Evolutionary conservation across 2,888 invertebrate genomes (phyloP).

Genomic region (Noctua janthe): DNA sequence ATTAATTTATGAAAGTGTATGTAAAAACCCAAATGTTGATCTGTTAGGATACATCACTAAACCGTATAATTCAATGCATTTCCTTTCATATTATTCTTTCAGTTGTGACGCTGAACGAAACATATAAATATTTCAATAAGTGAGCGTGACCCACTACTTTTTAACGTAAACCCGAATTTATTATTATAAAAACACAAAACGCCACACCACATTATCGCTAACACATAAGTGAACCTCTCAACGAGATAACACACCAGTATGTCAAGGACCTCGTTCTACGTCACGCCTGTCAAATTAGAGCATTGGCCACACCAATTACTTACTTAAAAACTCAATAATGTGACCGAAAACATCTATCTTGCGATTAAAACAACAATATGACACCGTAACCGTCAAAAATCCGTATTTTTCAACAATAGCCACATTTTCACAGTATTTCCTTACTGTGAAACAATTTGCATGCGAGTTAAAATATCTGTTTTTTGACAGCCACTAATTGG

Average conservation of each 20-base stretch:
- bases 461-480: slow-evolving; percentile 47
- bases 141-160: background rate
- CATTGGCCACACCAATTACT: slow-evolving; percentile 47
- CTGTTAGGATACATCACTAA: background rate
- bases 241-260: slow-evolving; percentile 52
- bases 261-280: slow-evolving; percentile 55
- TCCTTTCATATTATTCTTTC: slow-evolving; percentile 3
- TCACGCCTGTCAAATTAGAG: slow-evolving; percentile 59
- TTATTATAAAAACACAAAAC: slow-evolving; percentile 16
- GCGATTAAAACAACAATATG: slow-evolving; percentile 29
- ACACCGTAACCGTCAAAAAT: slow-evolving; percentile 19
- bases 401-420: slow-evolving; percentile 14
- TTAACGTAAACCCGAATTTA: background rate
- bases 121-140: slow-evolving; percentile 21
- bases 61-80: background rate
- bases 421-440: slow-evolving; percentile 31
- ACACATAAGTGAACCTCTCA: slow-evolving; percentile 42
- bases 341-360: slow-evolving; percentile 17
- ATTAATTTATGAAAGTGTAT: background rate
- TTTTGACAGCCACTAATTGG: slow-evolving; percentile 55
- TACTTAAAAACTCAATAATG: slow-evolving; percentile 38
- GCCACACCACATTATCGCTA: slow-evolving; percentile 37
- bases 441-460: slow-evolving; percentile 51
- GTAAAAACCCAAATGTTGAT: background rate
- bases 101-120: background rate